Conservation (phyloP, 2,797 vertebrate species). For the Champsocephalus esox region DNA sequence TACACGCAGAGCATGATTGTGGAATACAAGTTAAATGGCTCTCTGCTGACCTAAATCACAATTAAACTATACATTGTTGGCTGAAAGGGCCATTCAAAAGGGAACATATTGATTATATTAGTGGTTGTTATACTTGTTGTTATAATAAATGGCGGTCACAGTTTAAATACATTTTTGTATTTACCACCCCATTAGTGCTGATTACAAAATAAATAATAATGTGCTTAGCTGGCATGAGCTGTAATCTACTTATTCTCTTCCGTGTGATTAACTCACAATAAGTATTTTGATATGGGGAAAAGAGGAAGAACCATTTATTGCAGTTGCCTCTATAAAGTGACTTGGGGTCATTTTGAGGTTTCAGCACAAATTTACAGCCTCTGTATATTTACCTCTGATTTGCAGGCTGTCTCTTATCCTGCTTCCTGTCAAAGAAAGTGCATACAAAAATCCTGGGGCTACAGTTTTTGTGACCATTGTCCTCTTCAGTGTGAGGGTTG, state of each 20-base stretch:
- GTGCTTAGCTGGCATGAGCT: constrained; percentile 23
- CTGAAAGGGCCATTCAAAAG: constrained; percentile 12
- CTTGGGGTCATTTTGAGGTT: background rate
- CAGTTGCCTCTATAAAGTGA: background rate
- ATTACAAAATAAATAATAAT: constrained; percentile 35
- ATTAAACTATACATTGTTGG: constrained; percentile 11
- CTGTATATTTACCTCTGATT: background rate
- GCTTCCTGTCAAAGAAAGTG: background rate
- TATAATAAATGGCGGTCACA: background rate
- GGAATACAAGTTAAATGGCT: constrained; percentile 23
- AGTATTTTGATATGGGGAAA: background rate
- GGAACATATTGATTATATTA: constrained; percentile 3
- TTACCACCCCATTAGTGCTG: constrained; percentile 15
- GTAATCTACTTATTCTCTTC: constrained; percentile 30
- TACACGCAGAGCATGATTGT: constrained; percentile 7
- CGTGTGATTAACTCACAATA: constrained; percentile 8
- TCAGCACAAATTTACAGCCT: background rate
- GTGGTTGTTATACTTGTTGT: background rate
- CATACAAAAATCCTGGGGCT: background rate
- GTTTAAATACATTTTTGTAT: constrained; percentile 10
- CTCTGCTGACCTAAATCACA: constrained; percentile 15
- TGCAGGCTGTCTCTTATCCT: background rate
- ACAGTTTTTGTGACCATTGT: background rate
- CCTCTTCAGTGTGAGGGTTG: background rate
- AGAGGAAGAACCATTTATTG: background rate